Evolutionary conservation across 64 coral and sea anemone species (phyloP).

Genomic region (Orbicella faveolata): DNA sequence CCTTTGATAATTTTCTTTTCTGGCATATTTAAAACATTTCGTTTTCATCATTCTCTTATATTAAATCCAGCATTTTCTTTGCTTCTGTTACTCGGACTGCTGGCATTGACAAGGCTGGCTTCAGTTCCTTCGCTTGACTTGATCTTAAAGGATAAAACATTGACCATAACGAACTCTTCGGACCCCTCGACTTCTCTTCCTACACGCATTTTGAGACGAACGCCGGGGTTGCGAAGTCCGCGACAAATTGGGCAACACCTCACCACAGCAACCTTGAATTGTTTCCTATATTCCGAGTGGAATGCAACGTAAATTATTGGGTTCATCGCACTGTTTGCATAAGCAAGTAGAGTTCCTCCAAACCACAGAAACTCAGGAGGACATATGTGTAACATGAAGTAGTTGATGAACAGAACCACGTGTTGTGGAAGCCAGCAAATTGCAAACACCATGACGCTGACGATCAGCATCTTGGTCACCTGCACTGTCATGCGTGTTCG

Average conservation of each 20-base stretch:
- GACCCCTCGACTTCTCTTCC: neutral
- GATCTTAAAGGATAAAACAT: neutral
- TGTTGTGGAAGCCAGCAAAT: conserved; percentile 60
- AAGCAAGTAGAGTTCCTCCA: conserved; percentile 38
- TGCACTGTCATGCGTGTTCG: conserved; percentile 29
- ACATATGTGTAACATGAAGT: conserved; percentile 17
- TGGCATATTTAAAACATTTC: neutral
- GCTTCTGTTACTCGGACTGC: neutral
- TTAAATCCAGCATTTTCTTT: neutral
- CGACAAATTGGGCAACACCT: neutral
- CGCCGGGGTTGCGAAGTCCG: neutral
- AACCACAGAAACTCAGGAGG: conserved; percentile 31
- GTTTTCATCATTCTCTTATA: neutral
- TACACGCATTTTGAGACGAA: neutral
- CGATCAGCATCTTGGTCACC: conserved; percentile 58
- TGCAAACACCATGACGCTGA: conserved; percentile 44
- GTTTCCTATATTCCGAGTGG: conserved; percentile 15
- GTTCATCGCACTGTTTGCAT: conserved; percentile 60
- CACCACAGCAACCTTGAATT: neutral
- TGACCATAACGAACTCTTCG: neutral
- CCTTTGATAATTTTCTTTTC: neutral
- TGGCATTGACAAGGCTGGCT: neutral
- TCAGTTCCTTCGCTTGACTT: neutral
- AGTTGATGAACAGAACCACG: conserved; percentile 34
- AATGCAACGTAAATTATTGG: conserved; percentile 48